Percentiles rank a stretch among this genome's conserved stretches.
phyloP scores from a whole-genome alignment of 2,888 invertebrate species.

The Meta bourneti region DNA sequence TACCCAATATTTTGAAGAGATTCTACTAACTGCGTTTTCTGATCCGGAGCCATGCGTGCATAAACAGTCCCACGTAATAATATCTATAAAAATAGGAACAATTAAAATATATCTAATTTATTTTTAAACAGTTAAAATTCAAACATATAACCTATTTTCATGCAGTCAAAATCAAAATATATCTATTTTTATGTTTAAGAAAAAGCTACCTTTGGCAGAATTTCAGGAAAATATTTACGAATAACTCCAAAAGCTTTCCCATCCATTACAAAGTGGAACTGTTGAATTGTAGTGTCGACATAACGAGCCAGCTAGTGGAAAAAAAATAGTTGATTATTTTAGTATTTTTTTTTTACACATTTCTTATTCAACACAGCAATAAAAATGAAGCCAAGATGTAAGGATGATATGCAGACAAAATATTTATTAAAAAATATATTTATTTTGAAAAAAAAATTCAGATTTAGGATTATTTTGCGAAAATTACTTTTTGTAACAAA shows the following conservation, averaged over 20 bases:
- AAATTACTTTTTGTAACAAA: too few species aligned
- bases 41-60: conserved; percentile 86
- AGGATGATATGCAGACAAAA: neutral
- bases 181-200: neutral
- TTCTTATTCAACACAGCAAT: neutral
- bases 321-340: neutral
- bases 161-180: neutral
- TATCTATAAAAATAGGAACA: conserved; percentile 80
- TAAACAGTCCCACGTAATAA: conserved; percentile 87
- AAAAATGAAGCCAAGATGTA: too few species aligned
- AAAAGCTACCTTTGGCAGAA: conserved; percentile 84
- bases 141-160: neutral
- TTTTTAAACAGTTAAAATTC: neutral
- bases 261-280: conserved; percentile 82
- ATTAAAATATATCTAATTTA: neutral
- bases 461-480: too few species aligned
- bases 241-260: conserved; percentile 89
- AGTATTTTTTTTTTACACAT: neutral
- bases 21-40: conserved; percentile 81
- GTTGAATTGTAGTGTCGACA: conserved; percentile 42
- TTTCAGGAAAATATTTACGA: conserved; percentile 86
- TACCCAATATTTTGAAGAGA: conserved; percentile 81
- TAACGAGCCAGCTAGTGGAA: conserved; percentile 33
- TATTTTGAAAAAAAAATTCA: too few species aligned
- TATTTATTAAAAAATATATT: neutral